Conservation (phyloP, 2,797 vertebrate species). For the Oophaga sylvatica region DNA sequence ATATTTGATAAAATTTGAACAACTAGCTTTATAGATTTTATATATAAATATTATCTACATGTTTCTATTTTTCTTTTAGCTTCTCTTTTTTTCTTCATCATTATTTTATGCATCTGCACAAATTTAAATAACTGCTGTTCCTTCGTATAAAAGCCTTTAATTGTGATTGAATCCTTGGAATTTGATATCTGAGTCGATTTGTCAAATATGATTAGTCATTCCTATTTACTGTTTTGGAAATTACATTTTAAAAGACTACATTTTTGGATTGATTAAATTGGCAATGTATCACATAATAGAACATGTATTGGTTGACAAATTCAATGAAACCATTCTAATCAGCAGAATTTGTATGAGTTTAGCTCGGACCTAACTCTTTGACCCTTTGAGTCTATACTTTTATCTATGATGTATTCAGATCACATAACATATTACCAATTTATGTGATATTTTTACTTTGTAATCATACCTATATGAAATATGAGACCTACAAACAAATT, state of each 20-base stretch:
- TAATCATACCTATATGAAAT: not conserved
- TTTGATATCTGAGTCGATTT: not conserved
- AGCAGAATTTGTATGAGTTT: constrained; percentile 5
- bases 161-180: not conserved
- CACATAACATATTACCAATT: not conserved
- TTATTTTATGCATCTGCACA: not conserved
- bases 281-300: constrained; percentile 1
- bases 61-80: not conserved
- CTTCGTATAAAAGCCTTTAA: not conserved
- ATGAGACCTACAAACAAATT: not conserved
- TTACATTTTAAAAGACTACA: not conserved
- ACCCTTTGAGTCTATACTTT: not conserved
- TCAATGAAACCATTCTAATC: not conserved
- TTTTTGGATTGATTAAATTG: constrained; percentile 14
- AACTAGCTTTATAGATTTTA: not conserved
- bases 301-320: not conserved
- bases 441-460: not conserved
- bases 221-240: constrained; percentile 11
- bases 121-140: not conserved
- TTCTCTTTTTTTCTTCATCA: not conserved
- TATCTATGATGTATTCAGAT: constrained; percentile 2
- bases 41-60: not conserved
- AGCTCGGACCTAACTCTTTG: not conserved
- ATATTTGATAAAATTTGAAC: not conserved
- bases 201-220: constrained; percentile 21